phyloP scores from a whole-genome alignment of 2,113 vertebrate genomes.

The Myrmecophaga tridactyla region DNA sequence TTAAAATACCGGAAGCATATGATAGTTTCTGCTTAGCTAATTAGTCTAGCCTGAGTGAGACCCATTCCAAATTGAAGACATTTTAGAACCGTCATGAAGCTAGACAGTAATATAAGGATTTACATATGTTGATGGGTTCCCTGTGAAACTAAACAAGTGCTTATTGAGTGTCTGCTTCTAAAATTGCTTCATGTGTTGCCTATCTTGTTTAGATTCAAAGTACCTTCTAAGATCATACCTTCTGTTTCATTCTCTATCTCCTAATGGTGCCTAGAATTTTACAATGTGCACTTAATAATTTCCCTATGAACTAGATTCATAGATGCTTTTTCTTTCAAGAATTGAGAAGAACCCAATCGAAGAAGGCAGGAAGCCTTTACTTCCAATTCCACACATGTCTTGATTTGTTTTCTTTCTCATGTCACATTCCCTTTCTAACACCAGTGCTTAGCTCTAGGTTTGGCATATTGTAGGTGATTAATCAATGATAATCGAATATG shows the following conservation, averaged over 20 bases:
- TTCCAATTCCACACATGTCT: background rate
- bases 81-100: slow-evolving; percentile 45
- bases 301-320: background rate
- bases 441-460: background rate
- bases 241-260: background rate
- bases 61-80: background rate
- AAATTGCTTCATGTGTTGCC: slow-evolving; percentile 20
- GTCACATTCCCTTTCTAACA: background rate
- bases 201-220: slow-evolving; percentile 7
- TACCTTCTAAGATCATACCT: background rate
- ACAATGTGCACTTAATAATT: no score
- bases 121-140: slow-evolving; percentile 7
- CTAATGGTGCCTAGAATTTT: background rate
- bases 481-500: background rate
- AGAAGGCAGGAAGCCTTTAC: background rate
- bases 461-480: background rate
- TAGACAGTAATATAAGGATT: slow-evolving; percentile 41
- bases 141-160: slow-evolving; percentile 18
- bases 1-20: slow-evolving; percentile 28
- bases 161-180: slow-evolving; percentile 15
- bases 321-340: background rate
- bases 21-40: slow-evolving; percentile 46
- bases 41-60: slow-evolving; percentile 20
- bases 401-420: background rate
- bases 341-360: background rate